Base-by-base conservation (phyloP, 1,140 invertebrate species). In the Saccostrea glomerata region DNA sequence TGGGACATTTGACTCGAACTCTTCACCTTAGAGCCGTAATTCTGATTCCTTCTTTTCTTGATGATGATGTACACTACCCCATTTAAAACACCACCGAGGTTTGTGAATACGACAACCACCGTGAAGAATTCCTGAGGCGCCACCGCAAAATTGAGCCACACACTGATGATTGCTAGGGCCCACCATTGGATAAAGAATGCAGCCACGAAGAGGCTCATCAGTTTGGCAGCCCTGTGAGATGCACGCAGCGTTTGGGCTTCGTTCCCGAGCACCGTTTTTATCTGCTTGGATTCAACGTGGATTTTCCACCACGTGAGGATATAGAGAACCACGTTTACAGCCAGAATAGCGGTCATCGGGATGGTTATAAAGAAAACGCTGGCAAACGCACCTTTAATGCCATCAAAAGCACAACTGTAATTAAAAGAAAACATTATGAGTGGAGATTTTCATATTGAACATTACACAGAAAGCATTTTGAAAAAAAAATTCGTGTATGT, bases 131-230 rank as follows among this genome's bases (percentile, higher is more conserved):
- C 60, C 54, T 89, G 88, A 9, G 89, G 89, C 12, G 90, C 89
- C 23, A 87, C 89, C 7, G 82, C 82, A 3, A 84, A 84, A 11
- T 89, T 56, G 17, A 83, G 85, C 89, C 88, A 90, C 20, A 90
- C 84, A 13, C 91, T 90, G 77, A 85, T 87, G 13, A 91, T 73
- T 20, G 87, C 89, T 73, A 91, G 83, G 1, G 89, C 88, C 89
- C 91, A 90, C 89, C 89, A 91, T 23, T 91, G 91, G 20, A 91
- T 86, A 55, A 91, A 89, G 82, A 91, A 91, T 0, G 89, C 91
- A 1, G 87, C 86, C 0, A 91, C 91, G 73, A 91, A 91, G 60
- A 91, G 54, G 3, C 88, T 90, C 91, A 91, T 91, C 11, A 88
- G 84, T 36, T 88, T 89, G 7, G 89, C 89, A 4, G 91, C 91